Percentiles rank a stretch among this genome's conserved stretches.
Conservation (phyloP, 1,140 invertebrate species). For the Danaus melanippus region DNA sequence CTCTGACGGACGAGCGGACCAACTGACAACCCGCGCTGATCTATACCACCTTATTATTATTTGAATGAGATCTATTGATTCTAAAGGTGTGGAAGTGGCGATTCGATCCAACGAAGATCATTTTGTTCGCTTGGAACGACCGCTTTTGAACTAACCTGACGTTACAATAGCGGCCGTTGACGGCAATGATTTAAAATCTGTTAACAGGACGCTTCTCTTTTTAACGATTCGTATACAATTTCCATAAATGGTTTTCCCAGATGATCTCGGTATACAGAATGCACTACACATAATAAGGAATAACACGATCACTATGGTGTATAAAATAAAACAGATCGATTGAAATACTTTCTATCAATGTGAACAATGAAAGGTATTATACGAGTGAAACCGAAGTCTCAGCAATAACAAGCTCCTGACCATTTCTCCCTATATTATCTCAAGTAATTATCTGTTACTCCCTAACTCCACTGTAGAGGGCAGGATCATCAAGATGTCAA, state of each 20-base stretch:
- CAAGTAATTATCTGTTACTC: constrained; percentile 52
- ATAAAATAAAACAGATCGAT: constrained; percentile 21
- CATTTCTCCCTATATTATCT: constrained; percentile 51
- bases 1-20: constrained; percentile 31
- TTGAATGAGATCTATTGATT: constrained; percentile 70
- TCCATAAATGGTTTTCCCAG: constrained; percentile 65
- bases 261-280: constrained; percentile 53
- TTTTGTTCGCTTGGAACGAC: constrained; percentile 66
- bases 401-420: constrained; percentile 46
- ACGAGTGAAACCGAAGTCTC: constrained; percentile 47
- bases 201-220: constrained; percentile 70
- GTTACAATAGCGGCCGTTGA: constrained; percentile 63
- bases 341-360: constrained; percentile 21
- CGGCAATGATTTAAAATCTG: constrained; percentile 72
- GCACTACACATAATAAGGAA: constrained; percentile 49
- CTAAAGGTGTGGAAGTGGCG: constrained; percentile 61
- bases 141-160: constrained; percentile 69
- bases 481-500: constrained; percentile 34
- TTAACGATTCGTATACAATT: constrained; percentile 70
- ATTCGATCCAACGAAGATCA: constrained; percentile 62
- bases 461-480: constrained; percentile 21
- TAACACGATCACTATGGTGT: constrained; percentile 29
- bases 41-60: constrained; percentile 71
- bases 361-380: constrained; percentile 48
- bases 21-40: constrained; percentile 50